Base-by-base conservation (phyloP, 2,797 vertebrate species). In the Microcaecilia unicolor region DNA sequence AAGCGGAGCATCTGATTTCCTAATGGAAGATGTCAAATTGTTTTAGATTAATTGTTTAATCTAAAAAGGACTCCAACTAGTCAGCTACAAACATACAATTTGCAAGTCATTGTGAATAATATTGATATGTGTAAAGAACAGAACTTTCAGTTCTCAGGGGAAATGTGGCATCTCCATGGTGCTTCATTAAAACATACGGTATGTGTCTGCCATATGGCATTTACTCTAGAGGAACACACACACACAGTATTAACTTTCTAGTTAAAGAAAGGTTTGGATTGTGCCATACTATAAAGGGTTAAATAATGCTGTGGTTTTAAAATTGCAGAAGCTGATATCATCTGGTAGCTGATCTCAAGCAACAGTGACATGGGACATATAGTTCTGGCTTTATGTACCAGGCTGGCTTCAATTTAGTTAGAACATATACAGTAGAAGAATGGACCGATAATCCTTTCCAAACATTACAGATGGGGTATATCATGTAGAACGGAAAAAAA, bases 121-220 rank as follows among this genome's bases (percentile, higher is more conserved):
- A 43, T n/a, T n/a, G n/a, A 69, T 56, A 58, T 29, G 33, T n/a
- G 14, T 51, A 58, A 34, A 18, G 22, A 48, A 52, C 52, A 48
- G 12, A 36, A 38, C 17, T 57, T 42, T 22, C 48, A 67, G 44
- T 58, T 22, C 28, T 47, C 14, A 36, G 31, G 43, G 25, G 20
- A 48, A 38, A 50, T 49, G 32, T 51, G 38, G 53, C 48, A 46
- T 67, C 48, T 63, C 48, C 29, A 40, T 47, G 64, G 58, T 36
- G 58, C 52, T 66, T 70, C 45, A 63, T 69, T 61, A 59, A 41
- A 56, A 58, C 64, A 31, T 36, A 54, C 47, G 61, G 35, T 48
- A 33, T 19, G 6, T 51, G 42, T 58, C 56, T 68, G 38, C 64
- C 70, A 72, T 59, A 64, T 67, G 66, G 56, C 42, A 44, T 68